Evolutionary conservation across 1,140 invertebrate species (phyloP).

Genomic region (Drosophila azteca): DNA sequence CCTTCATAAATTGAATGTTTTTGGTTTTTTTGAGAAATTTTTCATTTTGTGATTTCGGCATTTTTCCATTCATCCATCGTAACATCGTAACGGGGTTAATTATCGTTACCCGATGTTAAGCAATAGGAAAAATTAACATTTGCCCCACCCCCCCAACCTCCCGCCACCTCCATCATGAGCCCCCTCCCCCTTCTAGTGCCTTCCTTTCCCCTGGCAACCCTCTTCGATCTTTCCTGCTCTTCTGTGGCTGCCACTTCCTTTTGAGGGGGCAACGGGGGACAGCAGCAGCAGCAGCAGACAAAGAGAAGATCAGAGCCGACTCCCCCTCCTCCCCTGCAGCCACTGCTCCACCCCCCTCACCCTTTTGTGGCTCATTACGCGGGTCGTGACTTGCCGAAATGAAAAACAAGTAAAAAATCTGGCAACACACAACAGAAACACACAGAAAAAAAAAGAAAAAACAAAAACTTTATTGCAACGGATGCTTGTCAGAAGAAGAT

Average conservation of each 20-base stretch:
- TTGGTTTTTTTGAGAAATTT: slow-evolving; percentile 18
- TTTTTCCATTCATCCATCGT: slow-evolving; percentile 52
- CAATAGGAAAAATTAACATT: slow-evolving; percentile 79
- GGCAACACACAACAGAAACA: slow-evolving; percentile 44
- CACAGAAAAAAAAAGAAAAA: slow-evolving; percentile 50
- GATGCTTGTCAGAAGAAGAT: slow-evolving; percentile 71
- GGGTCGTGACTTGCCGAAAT: slow-evolving; percentile 81
- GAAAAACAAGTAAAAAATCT: slow-evolving; percentile 76
- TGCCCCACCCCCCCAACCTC: slow-evolving; percentile 17
- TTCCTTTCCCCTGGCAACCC: too few species aligned
- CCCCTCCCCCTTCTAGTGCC: not conserved
- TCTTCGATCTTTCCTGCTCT: slow-evolving; percentile 1
- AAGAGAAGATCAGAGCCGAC: slow-evolving; percentile 59
- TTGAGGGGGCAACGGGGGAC: not conserved
- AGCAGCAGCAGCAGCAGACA: slow-evolving; percentile 32
- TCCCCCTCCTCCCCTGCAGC: not conserved
- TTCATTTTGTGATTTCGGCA: slow-evolving; percentile 62
- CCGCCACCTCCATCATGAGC: not conserved
- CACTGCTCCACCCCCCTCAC: not conserved
- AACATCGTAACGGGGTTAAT: slow-evolving; percentile 72
- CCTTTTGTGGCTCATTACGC: slow-evolving; percentile 68
- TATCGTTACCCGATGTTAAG: slow-evolving; percentile 61
- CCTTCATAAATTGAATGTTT: slow-evolving; percentile 58
- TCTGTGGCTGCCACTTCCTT: slow-evolving; percentile 45
- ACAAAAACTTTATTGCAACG: slow-evolving; percentile 65